Evolutionary conservation across 2,888 invertebrate genomes (phyloP).

Genomic region (Phorcus lineatus): DNA sequence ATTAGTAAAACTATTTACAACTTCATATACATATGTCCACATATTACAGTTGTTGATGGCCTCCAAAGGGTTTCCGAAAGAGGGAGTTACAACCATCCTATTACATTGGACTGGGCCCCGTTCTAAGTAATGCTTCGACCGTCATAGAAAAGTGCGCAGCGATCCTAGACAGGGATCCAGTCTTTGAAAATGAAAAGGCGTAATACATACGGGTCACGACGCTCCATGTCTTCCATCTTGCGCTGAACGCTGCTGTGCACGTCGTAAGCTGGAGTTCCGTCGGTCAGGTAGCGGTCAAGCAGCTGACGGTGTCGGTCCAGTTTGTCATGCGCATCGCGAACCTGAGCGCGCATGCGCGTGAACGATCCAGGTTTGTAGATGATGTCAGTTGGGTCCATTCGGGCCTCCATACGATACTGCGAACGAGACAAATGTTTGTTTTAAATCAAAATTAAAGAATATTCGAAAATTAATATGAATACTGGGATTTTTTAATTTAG

Average conservation of each 20-base stretch:
- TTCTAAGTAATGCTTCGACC: no score
- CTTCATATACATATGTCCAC: no score
- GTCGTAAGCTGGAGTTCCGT: conserved; percentile 19
- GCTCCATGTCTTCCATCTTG: conserved; percentile 32
- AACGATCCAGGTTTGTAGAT: conserved; percentile 58
- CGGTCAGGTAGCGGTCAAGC: conserved; percentile 64
- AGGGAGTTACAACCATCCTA: no score
- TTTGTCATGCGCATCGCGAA: conserved; percentile 62
- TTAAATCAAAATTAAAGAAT: background rate
- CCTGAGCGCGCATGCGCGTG: conserved; percentile 53
- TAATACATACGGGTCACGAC: conserved; percentile 29
- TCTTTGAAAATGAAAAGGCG: background rate
- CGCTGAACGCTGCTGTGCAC: conserved; percentile 27
- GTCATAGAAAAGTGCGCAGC: no score
- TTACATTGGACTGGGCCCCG: no score
- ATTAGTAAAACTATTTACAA: no score
- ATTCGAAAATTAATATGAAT: background rate
- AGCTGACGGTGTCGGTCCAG: conserved; percentile 66
- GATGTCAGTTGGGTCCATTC: conserved; percentile 57
- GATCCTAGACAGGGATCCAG: background rate
- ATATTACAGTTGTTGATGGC: no score
- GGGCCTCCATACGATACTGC: conserved; percentile 65
- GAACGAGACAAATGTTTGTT: background rate
- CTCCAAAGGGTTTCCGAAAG: no score
- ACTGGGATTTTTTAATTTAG: no score